These are phyloP conservation scores for Thecophora atra DNA, from an alignment of 2,888 invertebrate species.

Conservation along the genomic window DNA sequence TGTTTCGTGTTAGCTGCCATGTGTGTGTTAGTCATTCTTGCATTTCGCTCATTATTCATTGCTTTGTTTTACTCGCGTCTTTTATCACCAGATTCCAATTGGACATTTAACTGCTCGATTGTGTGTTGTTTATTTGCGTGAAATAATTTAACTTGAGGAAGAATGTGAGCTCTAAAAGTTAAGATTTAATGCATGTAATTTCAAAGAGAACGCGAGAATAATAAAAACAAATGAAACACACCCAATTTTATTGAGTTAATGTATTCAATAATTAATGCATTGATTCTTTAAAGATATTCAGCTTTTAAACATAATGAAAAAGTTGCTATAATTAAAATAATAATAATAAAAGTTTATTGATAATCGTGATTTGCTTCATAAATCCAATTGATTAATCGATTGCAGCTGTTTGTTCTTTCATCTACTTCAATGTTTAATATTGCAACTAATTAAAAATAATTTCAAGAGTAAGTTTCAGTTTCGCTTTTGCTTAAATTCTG, in stretches of 20 bases:
- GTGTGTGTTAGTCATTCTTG: constrained; percentile 19
- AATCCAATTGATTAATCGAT: no score
- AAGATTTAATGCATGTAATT: no score
- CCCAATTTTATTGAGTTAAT: no score
- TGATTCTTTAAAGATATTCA: no score
- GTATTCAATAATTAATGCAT: no score
- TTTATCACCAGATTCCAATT: constrained; percentile 6
- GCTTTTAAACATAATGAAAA: no score
- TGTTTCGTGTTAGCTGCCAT: neutral
- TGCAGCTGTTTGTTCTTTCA: no score
- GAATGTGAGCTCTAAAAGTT: neutral
- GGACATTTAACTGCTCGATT: neutral
- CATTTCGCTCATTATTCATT: constrained; percentile 24
- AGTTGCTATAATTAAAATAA: no score
- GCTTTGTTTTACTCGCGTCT: constrained; percentile 15
- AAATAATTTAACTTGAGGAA: neutral
- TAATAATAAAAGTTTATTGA: no score
- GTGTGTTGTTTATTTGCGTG: neutral
- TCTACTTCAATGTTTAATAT: no score
- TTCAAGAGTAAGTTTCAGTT: neutral
- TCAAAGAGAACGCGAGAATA: neutral
- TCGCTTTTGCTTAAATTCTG: neutral
- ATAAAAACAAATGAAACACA: no score
- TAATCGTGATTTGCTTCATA: no score
- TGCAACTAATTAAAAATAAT: neutral